phyloP scores from a whole-genome alignment of 2,113 vertebrate species.

The Nesogale talazaci region DNA sequence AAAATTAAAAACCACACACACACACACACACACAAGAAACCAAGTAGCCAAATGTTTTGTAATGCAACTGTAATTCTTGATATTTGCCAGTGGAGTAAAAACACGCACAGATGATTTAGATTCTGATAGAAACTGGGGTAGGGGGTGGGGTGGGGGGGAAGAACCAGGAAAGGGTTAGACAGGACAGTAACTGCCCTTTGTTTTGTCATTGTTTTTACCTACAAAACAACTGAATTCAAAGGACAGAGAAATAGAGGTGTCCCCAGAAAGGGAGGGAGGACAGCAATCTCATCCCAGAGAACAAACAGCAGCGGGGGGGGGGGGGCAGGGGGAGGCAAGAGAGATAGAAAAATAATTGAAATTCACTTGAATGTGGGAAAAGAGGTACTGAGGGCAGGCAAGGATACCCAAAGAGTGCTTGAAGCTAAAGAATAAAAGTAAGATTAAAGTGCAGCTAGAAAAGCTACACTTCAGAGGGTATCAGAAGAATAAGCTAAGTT shows the following conservation, averaged over 20 bases:
- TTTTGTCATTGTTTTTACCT: not conserved
- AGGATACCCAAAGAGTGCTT: not conserved
- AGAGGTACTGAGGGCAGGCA: not conserved
- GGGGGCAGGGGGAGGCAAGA: not conserved
- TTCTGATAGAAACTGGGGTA: too few species aligned
- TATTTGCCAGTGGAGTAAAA: too few species aligned
- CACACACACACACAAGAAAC: too few species aligned
- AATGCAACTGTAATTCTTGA: too few species aligned
- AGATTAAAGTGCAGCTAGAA: slow-evolving; percentile 41
- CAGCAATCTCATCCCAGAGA: not conserved
- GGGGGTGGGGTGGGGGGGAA: too few species aligned
- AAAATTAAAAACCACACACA: too few species aligned
- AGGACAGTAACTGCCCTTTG: not conserved
- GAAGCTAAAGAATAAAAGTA: slow-evolving; percentile 31
- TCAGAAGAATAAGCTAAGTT: not conserved
- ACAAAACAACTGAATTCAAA: slow-evolving; percentile 16
- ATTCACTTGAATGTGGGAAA: not conserved
- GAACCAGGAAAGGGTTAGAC: not conserved
- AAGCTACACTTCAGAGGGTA: not conserved
- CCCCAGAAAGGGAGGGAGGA: not conserved
- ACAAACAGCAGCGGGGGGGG: not conserved
- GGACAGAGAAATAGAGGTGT: not conserved
- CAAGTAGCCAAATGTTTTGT: too few species aligned
- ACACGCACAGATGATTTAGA: too few species aligned
- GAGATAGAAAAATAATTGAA: slow-evolving; percentile 23